Base-by-base conservation (phyloP, 35 echinoderm and acorn worm species). In the Strongylocentrotus purpuratus region DNA sequence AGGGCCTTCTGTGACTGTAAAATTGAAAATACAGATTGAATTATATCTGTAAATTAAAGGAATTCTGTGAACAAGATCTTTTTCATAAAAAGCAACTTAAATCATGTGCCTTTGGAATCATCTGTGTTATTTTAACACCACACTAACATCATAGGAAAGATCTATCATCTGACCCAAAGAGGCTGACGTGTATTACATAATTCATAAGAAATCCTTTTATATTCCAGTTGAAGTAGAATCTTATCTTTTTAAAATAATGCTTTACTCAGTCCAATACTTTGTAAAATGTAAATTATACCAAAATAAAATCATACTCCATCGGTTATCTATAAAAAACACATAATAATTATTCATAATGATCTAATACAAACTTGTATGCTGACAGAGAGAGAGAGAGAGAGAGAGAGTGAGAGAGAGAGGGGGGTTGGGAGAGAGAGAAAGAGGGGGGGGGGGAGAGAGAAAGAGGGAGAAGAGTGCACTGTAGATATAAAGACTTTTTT, bases 1-100 rank as follows among this genome's bases (percentile, higher is more conserved):
- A 47, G 93, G 61, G 45, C 86, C 86, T 25, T 95, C 94, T 2
- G 98, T 99, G n/a, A 96, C 96, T 97, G 88, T 87, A 14, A 95
- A 92, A 89, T 88, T 14, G 96, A 46, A 93, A 94, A 48, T 48
- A 97, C 20, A 61, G 8, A 15, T 22, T 12, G 85, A 47, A 46
- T 55, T 55, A 55, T 58, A 78, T 28, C 11, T n/a, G 33, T 33
- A 41, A 33, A 45, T 35, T 33, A 25, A 33, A 45, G 20, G n/a
- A 10, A 11, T 89, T 25, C 32, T 7, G 41, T 17, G 0, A 18
- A 45, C 33, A 89, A n/a, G n/a, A n/a, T 88, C 11, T 89, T 33
- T 45, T 41, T 89, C n/a, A 3, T 35, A 3, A 33, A 88, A 41
- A 4, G 32, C 14, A 33, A 15, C 7, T 28, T 2, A 41, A 46